These are phyloP conservation scores for Brachyistius frenatus DNA, from an alignment of 2,113 vertebrate species.

Conservation along the genomic window DNA sequence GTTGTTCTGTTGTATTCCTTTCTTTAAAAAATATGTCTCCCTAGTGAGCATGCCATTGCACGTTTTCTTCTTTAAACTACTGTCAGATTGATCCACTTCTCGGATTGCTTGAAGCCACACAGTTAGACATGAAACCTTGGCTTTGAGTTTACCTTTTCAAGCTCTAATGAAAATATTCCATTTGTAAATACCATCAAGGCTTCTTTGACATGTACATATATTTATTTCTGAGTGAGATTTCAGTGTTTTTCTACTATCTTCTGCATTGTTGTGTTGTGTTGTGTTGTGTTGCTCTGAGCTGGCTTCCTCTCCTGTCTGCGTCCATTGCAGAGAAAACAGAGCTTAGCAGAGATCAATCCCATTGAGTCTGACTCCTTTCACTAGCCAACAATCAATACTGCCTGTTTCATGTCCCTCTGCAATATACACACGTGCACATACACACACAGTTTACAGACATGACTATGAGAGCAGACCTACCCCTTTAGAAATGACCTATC, in stretches of 20 bases:
- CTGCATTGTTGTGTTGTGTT: constrained; percentile 33
- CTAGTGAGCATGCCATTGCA: background rate
- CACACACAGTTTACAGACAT: constrained; percentile 62
- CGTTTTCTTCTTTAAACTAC: constrained; percentile 28
- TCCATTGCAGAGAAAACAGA: constrained; percentile 80
- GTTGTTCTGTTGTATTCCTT: constrained; percentile 21
- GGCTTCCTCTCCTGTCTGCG: constrained; percentile 59
- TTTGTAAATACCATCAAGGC: constrained; percentile 27
- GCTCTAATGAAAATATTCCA: constrained; percentile 6
- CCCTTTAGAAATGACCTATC: constrained; percentile 79
- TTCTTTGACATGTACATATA: background rate
- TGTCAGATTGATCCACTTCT: constrained; percentile 44
- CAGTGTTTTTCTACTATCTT: constrained; percentile 5
- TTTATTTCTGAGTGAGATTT: constrained; percentile 10
- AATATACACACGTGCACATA: constrained; percentile 47
- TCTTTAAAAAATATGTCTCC: constrained; percentile 8
- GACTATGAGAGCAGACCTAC: constrained; percentile 62
- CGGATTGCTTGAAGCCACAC: constrained; percentile 8
- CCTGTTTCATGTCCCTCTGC: constrained; percentile 75
- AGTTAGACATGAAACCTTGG: constrained; percentile 21
- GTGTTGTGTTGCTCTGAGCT: constrained; percentile 43
- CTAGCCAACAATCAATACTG: constrained; percentile 76
- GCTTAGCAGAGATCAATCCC: constrained; percentile 81
- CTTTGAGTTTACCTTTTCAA: constrained; percentile 9
- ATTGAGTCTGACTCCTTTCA: constrained; percentile 79